A percentile compares a stretch with the other conserved stretches of the same genome.
phyloP scores from a whole-genome alignment of 1,140 invertebrate genomes.

The Zaprionus ornatus region DNA sequence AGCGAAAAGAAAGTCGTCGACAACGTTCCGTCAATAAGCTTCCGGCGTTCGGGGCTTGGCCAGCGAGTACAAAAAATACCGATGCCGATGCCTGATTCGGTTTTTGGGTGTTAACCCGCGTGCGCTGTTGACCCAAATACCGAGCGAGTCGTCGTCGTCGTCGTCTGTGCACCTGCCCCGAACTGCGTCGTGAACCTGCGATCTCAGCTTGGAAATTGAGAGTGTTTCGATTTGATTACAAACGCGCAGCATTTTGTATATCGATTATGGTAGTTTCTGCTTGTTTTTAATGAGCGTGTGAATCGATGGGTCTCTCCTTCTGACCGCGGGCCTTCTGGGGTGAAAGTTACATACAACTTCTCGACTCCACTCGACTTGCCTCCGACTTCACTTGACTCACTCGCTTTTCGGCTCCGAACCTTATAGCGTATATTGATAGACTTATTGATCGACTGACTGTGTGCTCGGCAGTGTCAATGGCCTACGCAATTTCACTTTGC shows the following conservation, averaged over 20 bases:
- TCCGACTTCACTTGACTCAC: not conserved
- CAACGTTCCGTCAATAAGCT: slow-evolving; percentile 54
- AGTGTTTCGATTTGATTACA: slow-evolving; percentile 69
- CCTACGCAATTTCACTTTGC: slow-evolving; percentile 76
- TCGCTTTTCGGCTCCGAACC: slow-evolving; percentile 22
- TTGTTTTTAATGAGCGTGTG: slow-evolving; percentile 72
- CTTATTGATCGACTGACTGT: slow-evolving; percentile 39
- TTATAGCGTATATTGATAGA: slow-evolving; percentile 49
- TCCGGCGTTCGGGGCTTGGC: slow-evolving; percentile 67
- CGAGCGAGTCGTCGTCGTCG: not conserved
- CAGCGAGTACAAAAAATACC: not conserved
- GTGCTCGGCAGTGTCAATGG: slow-evolving; percentile 56
- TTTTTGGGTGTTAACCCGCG: slow-evolving; percentile 67
- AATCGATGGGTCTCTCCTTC: slow-evolving; percentile 38
- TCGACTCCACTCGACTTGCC: not conserved
- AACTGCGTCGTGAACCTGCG: slow-evolving; percentile 1
- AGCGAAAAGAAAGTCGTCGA: slow-evolving; percentile 71
- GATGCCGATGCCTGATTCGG: slow-evolving; percentile 27
- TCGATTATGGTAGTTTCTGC: slow-evolving; percentile 31
- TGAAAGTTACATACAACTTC: slow-evolving; percentile 56
- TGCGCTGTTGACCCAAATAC: slow-evolving; percentile 67
- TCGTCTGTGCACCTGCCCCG: slow-evolving; percentile 47
- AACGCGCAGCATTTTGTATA: slow-evolving; percentile 9
- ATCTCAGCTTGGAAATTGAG: slow-evolving; percentile 53
- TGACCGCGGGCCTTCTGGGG: slow-evolving; percentile 45